Base-by-base conservation (phyloP, 2,888 invertebrate genomes). In the Troides oblongomaculatus region DNA sequence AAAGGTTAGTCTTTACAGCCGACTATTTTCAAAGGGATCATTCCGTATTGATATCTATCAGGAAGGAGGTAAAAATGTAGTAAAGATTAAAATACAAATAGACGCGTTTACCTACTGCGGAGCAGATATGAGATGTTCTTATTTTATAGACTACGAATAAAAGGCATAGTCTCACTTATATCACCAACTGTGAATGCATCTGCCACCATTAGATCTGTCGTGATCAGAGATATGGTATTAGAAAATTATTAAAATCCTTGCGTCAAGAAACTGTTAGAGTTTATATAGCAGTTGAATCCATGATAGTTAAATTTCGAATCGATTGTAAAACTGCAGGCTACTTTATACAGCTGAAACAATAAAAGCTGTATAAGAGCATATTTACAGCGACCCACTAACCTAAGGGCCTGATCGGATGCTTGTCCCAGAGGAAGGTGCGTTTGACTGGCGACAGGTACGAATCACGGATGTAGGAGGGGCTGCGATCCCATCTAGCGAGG, bases 401-500 rank as follows among this genome's bases (percentile, higher is more conserved):
- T 93, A 97, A 95, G 86, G 97, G 97, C 93, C 97, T 96, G 90
- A 96, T 94, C 87, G 97, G 97, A 93, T 97, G 97, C 92, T 96
- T 96, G 92, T 96, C 95, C 97, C 97, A 97, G 84, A 97, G 94
- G 94, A 96, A 97, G 92, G 95, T 96, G 93, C 97, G 96, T 94
- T 97, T 97, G 88, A 97, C 95, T 73, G 97, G 97, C 84, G 97
- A 97, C 90, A 97, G 95, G 93, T 96, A 97, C 84, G 97, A 97
- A 93, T 97, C 96, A 79, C 97, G 94, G 86, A 97, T 94, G 93
- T 95, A 96, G 88, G 95, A 96, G 73, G 96, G 96, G 86, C 95
- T 94, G 86, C 93, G 94, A 87, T 95, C 94, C 94, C 94, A 94
- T 81, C 95, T 94, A 74, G 95, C 94, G 89, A 95, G 93, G 76